Conservation (phyloP, 2,113 vertebrate species). For the Cyanoderma ruficeps region DNA sequence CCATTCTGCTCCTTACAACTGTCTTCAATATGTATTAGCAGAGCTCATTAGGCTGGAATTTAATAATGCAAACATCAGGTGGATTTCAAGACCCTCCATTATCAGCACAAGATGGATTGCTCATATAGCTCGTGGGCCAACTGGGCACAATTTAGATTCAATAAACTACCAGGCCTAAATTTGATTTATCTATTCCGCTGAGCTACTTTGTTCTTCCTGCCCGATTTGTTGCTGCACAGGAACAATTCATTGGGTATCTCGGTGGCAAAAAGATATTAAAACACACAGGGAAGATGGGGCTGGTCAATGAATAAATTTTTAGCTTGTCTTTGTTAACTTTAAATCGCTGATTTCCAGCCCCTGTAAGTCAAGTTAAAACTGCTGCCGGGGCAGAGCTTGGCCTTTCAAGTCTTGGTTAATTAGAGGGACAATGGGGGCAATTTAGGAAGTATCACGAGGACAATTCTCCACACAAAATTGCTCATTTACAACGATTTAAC, state of each 20-base stretch:
- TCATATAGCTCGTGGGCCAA: constrained; percentile 87
- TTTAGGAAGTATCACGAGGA: background rate
- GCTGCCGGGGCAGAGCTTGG: background rate
- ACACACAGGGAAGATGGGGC: constrained; percentile 39
- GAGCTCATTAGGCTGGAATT: constrained; percentile 96
- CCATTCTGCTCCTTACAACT: constrained; percentile 82
- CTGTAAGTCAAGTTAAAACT: background rate
- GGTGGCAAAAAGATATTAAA: constrained; percentile 21
- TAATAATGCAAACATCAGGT: constrained; percentile 99
- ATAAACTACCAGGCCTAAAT: constrained; percentile 90
- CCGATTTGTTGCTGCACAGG: constrained; percentile 75
- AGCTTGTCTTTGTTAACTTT: constrained; percentile 6
- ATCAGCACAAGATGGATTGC: constrained; percentile 95
- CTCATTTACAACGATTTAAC: background rate
- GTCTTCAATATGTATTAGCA: constrained; percentile 94
- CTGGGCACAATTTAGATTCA: constrained; percentile 98
- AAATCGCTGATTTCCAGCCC: background rate
- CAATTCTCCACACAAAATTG: background rate
- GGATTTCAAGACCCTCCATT: constrained; percentile 94
- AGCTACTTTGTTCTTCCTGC: constrained; percentile 84
- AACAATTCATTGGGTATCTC: constrained; percentile 86
- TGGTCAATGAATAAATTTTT: constrained; percentile 5
- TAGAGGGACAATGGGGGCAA: background rate
- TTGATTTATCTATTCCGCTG: constrained; percentile 94
- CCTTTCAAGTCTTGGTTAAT: background rate